Conservation (phyloP, 2,888 invertebrate species). For the Trichopria drosophilae region DNA sequence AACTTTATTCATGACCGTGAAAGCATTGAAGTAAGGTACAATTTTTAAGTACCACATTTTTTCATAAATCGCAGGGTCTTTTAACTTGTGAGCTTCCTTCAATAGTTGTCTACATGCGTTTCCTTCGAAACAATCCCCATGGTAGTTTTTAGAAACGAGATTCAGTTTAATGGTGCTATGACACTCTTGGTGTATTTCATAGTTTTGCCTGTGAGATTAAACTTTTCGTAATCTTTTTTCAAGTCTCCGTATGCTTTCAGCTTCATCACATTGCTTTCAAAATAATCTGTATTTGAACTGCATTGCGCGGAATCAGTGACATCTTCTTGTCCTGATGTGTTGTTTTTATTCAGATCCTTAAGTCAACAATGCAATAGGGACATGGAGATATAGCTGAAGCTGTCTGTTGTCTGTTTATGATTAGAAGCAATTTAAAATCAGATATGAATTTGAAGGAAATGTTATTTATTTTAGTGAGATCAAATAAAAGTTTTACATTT, state of each 20-base stretch:
- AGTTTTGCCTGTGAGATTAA: background rate
- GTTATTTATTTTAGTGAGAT: too few relatives aligned
- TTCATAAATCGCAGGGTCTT: slow-evolving; percentile 1
- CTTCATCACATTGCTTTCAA: too few relatives aligned
- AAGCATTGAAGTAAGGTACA: background rate
- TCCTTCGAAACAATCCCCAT: background rate
- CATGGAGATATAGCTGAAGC: background rate
- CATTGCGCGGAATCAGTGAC: too few relatives aligned
- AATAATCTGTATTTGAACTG: too few relatives aligned
- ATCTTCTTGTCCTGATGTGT: too few relatives aligned
- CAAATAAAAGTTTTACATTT: too few relatives aligned
- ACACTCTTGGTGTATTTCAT: background rate
- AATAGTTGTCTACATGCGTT: too few relatives aligned
- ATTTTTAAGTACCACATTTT: slow-evolving; percentile 3
- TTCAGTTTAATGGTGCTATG: slow-evolving; percentile 1
- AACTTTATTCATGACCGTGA: too few relatives aligned
- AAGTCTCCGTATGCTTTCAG: slow-evolving; percentile 6
- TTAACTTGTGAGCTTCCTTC: background rate
- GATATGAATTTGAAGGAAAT: too few relatives aligned
- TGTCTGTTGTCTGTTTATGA: slow-evolving; percentile 5
- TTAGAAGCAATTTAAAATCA: too few relatives aligned
- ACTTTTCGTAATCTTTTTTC: slow-evolving; percentile 4
- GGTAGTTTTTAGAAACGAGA: slow-evolving; percentile 3
- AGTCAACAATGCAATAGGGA: background rate
- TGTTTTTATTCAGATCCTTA: background rate